Conservation (phyloP, 1,140 invertebrate species). For the Conus betulinus region DNA sequence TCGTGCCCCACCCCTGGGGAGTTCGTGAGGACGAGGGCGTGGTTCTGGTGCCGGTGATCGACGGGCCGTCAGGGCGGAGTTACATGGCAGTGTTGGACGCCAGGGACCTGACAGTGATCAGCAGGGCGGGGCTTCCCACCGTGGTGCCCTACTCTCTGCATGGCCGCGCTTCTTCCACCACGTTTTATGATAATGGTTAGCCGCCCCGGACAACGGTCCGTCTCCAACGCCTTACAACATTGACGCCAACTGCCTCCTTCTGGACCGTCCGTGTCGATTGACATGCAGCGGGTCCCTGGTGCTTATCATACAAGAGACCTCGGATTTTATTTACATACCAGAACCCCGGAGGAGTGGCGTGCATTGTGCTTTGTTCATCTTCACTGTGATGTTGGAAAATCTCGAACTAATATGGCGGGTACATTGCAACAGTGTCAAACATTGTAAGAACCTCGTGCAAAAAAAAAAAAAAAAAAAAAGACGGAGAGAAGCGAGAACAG, state of each 20-base stretch:
- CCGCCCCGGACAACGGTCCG: too few species aligned
- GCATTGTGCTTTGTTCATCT: too few species aligned
- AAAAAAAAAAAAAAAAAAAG: too few species aligned
- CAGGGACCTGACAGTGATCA: constrained; percentile 54
- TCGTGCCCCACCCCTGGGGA: constrained; percentile 55
- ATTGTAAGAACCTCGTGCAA: too few species aligned
- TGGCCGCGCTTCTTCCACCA: constrained; percentile 66
- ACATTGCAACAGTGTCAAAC: too few species aligned
- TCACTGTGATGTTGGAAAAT: too few species aligned
- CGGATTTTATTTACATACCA: neutral
- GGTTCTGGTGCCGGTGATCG: constrained; percentile 63
- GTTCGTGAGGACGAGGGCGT: constrained; percentile 66
- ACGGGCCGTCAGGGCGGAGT: constrained; percentile 50
- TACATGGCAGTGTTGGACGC: constrained; percentile 67
- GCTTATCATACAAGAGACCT: neutral
- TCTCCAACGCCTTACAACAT: neutral
- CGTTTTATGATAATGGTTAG: constrained; percentile 26
- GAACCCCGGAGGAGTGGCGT: too few species aligned
- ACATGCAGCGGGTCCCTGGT: neutral
- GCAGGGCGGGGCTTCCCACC: constrained; percentile 58
- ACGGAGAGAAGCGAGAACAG: too few species aligned
- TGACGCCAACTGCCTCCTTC: neutral
- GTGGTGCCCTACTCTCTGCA: constrained; percentile 67
- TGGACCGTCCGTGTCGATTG: neutral
- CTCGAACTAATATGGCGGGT: too few species aligned